Percentiles rank a stretch among this genome's conserved stretches.
Conservation (phyloP, 2,888 invertebrate species). For the Andrena chrysosceles region DNA sequence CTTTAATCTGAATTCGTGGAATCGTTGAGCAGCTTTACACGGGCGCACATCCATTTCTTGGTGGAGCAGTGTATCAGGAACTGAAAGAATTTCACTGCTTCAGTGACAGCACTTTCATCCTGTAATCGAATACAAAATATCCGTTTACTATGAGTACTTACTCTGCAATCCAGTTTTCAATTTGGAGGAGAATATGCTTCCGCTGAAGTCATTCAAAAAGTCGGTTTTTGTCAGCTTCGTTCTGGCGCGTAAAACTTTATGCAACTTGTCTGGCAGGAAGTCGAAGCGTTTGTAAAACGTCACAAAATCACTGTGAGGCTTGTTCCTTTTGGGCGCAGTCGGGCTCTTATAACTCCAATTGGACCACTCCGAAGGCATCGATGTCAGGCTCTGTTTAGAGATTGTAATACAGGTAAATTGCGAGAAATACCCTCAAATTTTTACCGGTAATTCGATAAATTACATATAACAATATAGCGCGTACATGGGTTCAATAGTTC, state of each 20-base stretch:
- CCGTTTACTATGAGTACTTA: neutral
- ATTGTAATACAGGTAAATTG: no score
- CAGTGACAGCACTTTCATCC: no score
- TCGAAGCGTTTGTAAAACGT: constrained; percentile 53
- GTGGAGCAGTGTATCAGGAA: constrained; percentile 44
- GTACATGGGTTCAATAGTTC: no score
- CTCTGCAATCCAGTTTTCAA: constrained; percentile 36
- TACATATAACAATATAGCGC: no score
- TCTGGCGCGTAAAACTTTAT: constrained; percentile 63
- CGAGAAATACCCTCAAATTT: no score
- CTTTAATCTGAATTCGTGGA: constrained; percentile 72
- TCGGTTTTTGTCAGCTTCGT: constrained; percentile 57
- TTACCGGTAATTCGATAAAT: no score
- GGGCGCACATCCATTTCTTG: constrained; percentile 64
- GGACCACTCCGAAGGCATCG: constrained; percentile 76
- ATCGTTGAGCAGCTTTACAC: constrained; percentile 62
- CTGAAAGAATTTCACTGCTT: constrained; percentile 5
- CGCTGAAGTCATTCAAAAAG: constrained; percentile 15
- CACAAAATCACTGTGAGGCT: neutral
- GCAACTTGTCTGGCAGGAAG: constrained; percentile 71
- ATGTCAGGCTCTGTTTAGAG: neutral
- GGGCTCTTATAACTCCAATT: constrained; percentile 71
- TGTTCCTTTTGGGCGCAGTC: neutral
- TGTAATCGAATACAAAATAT: neutral
- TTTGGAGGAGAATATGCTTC: constrained; percentile 24